Evolutionary conservation across 2,888 invertebrate genomes (phyloP), one percentile per base, ranked within the genome.

Genomic region (Eulithis prunata): DNA sequence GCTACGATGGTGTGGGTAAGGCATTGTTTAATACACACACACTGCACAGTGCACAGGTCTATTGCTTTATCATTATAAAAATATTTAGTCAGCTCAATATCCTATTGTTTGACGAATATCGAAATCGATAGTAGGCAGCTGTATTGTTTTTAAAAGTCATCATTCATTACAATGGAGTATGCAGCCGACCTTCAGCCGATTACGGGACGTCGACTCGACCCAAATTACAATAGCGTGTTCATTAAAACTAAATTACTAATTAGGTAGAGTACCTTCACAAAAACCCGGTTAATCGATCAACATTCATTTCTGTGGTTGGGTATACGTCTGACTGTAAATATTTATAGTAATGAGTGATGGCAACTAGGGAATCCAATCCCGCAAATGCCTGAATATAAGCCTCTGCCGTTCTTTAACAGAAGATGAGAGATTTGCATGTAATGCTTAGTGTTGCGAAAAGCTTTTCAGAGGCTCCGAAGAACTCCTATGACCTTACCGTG

Each of bases 101-200:
- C 7, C 32, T 57, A 59, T 43, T 52, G 43, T 59, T 45, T 49
- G 43, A 45, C 7, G 43, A 59, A 52, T 41, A 14, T 32, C 12
- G 21, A 64, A 54, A 41, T 41, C 45, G 45, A n/a, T 45, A n/a
- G n/a, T 10, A 8, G 3, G n/a, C n/a, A 8, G 8, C 8, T 11
- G 41, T 41, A 41, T 45, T 45, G 45, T 45, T 4, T 51, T 51
- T 14, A 12, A 49, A 11, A 47, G 4, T 47, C 43, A 47, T 45
- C 45, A 53, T 47, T 62, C 47, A 6, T 13, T 49, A n/a, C 21
- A 65, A 21, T 68, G 74, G 75, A 75, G 10, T 75, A 73, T 79
- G 78, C 80, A 76, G 75, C 79, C 84, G 90, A 85, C 91, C 90
- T 91, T 90, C 90, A 88, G 82, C 74, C 82, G 79, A 88, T 91